Evolutionary conservation across 2,113 vertebrate genomes (phyloP).

Genomic region (Naja naja): DNA sequence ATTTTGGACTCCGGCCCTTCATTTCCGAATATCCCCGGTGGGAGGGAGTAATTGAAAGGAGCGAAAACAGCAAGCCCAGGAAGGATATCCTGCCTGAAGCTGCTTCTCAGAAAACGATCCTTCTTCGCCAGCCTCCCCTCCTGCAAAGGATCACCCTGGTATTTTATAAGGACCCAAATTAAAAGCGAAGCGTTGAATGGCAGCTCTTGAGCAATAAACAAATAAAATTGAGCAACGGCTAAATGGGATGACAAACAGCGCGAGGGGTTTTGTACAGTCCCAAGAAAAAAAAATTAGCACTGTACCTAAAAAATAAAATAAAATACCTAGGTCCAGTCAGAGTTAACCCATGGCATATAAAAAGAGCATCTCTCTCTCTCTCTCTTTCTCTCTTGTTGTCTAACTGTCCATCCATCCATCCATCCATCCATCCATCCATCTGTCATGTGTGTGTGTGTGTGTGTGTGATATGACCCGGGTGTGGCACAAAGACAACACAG

Average conservation of each 20-base stretch:
- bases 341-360: neutral
- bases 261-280: neutral
- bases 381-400: too few species aligned
- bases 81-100: neutral
- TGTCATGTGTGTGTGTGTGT: too few species aligned
- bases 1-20: neutral
- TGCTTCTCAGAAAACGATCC: too few species aligned
- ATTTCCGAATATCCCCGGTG: neutral
- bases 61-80: neutral
- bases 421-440: too few species aligned
- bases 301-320: neutral
- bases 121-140: neutral
- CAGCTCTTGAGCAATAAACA: neutral
- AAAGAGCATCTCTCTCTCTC: neutral
- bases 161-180: neutral
- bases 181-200: neutral
- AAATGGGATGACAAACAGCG: neutral
- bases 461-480: too few species aligned
- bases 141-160: neutral
- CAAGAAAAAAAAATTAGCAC: neutral
- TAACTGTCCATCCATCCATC: too few species aligned
- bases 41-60: neutral
- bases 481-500: too few species aligned
- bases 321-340: neutral
- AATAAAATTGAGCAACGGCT: neutral